These are phyloP conservation scores for Plectus sambesii DNA, from an alignment of 1,140 invertebrate species.

Conservation along the genomic window DNA sequence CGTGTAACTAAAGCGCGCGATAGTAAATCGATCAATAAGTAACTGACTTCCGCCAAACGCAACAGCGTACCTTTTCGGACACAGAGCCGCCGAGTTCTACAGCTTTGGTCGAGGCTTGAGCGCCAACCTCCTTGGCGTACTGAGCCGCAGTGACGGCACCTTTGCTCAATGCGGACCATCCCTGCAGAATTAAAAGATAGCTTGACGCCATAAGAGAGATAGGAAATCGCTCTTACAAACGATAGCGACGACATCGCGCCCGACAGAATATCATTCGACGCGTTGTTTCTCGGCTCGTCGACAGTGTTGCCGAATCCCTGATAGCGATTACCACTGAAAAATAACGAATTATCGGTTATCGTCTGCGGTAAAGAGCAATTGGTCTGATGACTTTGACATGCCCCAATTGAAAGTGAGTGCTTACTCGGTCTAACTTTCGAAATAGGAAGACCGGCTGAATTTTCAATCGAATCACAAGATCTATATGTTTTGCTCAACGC, in stretches of 20 bases:
- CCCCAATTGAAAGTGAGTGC: no score
- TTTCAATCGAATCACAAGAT: no score
- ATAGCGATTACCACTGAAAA: slow-evolving; percentile 32
- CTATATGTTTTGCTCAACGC: no score
- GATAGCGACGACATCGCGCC: slow-evolving; percentile 41
- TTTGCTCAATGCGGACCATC: slow-evolving; percentile 39
- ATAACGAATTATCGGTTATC: no score
- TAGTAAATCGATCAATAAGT: neutral
- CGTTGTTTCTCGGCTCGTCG: slow-evolving; percentile 18
- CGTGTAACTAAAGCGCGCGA: neutral
- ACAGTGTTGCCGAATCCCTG: slow-evolving; percentile 41
- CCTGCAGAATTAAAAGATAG: slow-evolving; percentile 22
- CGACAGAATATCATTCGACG: slow-evolving; percentile 31
- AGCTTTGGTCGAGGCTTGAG: slow-evolving; percentile 37
- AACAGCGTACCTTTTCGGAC: slow-evolving; percentile 14
- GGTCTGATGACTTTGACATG: no score
- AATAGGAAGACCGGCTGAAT: no score
- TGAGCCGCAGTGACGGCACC: slow-evolving; percentile 37
- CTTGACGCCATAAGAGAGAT: slow-evolving; percentile 6
- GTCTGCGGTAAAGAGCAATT: no score
- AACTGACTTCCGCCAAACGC: neutral
- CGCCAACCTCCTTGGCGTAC: slow-evolving; percentile 36
- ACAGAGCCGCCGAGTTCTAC: slow-evolving; percentile 30
- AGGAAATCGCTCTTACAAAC: slow-evolving; percentile 7
- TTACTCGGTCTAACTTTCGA: no score